phyloP scores from a whole-genome alignment of 2,113 vertebrate species.

The Limanda limanda region DNA sequence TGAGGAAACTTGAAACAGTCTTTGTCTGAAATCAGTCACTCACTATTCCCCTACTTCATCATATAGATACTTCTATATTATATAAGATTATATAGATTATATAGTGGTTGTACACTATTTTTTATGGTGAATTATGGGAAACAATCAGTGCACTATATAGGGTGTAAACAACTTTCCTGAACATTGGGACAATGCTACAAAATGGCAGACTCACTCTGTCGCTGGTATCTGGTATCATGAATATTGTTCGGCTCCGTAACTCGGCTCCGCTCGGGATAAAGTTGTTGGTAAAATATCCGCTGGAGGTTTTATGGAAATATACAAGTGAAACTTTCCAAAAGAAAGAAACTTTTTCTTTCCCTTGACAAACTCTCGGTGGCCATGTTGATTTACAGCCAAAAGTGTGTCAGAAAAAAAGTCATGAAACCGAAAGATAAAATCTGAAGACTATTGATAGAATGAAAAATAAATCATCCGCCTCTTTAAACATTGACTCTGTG shows the following conservation, averaged over 20 bases:
- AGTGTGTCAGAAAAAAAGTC: neutral
- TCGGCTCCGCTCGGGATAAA: neutral
- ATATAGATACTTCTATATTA: too few relatives aligned
- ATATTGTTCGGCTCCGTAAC: neutral
- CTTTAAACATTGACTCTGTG: constrained; percentile 58
- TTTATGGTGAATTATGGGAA: too few relatives aligned
- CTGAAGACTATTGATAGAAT: constrained; percentile 32
- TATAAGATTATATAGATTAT: too few relatives aligned
- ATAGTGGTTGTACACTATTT: too few relatives aligned
- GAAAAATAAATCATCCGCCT: constrained; percentile 42
- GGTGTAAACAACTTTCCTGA: too few relatives aligned
- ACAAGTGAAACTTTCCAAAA: neutral
- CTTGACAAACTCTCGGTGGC: neutral
- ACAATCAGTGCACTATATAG: too few relatives aligned
- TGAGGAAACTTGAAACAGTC: neutral
- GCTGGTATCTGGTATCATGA: neutral
- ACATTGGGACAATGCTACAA: neutral
- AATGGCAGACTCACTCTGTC: too few relatives aligned
- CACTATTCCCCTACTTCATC: too few relatives aligned
- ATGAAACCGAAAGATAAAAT: constrained; percentile 14
- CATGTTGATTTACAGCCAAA: constrained; percentile 22
- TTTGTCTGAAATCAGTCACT: neutral
- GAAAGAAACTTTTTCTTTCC: neutral
- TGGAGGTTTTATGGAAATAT: constrained; percentile 1
- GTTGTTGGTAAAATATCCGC: constrained; percentile 1